Percentiles rank a stretch among this genome's conserved stretches.
These are phyloP conservation scores for Nebria brevicollis DNA, from an alignment of 2,888 invertebrate species.

Conservation along the genomic window DNA sequence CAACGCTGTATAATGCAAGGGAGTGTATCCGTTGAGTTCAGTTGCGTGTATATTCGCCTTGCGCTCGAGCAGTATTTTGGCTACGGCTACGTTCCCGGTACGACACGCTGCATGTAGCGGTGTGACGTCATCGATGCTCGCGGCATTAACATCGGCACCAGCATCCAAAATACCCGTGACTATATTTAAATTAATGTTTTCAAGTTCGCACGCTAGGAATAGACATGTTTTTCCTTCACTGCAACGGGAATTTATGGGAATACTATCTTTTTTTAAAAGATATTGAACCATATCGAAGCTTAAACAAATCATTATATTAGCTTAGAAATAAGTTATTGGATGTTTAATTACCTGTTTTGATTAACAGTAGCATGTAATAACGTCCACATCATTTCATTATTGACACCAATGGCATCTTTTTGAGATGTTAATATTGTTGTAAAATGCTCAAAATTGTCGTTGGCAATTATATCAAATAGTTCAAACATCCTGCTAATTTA, in stretches of 20 bases:
- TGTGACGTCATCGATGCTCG: slow-evolving; percentile 36
- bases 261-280: slow-evolving; percentile 24
- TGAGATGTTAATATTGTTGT: neutral
- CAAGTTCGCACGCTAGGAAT: slow-evolving; percentile 32
- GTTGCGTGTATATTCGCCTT: slow-evolving; percentile 16
- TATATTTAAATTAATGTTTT: slow-evolving; percentile 10
- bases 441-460: slow-evolving; percentile 24
- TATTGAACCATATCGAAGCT: slow-evolving; percentile 41
- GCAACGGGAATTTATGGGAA: slow-evolving; percentile 28
- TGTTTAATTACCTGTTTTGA: slow-evolving; percentile 25
- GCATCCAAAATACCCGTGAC: slow-evolving; percentile 24
- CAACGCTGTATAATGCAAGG: slow-evolving; percentile 35
- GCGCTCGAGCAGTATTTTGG: slow-evolving; percentile 22
- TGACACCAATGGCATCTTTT: neutral
- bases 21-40: slow-evolving; percentile 36
- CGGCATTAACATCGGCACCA: slow-evolving; percentile 38
- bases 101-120: slow-evolving; percentile 36
- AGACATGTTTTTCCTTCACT: slow-evolving; percentile 36
- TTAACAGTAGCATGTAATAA: slow-evolving; percentile 31
- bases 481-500: too few relatives aligned
- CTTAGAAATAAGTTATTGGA: neutral
- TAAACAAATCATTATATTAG: slow-evolving; percentile 3
- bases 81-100: slow-evolving; percentile 23
- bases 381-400: slow-evolving; percentile 22
- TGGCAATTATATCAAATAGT: slow-evolving; percentile 27